A percentile compares a stretch with the other conserved stretches of the same genome.
These are phyloP conservation scores for Caracal caracal DNA, from an alignment of 2,113 vertebrate species.

Conservation along the genomic window DNA sequence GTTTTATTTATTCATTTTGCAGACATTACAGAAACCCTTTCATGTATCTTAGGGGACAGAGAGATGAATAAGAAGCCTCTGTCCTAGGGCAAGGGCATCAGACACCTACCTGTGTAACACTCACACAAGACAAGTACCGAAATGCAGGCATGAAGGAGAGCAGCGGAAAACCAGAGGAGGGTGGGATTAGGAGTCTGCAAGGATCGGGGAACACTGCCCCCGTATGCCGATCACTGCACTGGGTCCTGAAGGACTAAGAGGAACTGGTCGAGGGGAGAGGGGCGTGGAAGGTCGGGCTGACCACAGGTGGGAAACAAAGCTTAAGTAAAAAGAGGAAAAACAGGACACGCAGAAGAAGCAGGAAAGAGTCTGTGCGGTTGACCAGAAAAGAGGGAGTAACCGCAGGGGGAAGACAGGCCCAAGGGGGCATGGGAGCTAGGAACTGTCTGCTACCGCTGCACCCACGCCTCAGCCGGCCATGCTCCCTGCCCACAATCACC, in stretches of 20 bases:
- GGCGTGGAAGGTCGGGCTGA: neutral
- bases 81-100: neutral
- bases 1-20: slow-evolving; percentile 41
- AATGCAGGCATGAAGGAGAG: neutral
- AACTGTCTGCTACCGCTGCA: neutral
- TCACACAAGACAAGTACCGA: rapidly evolving
- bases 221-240: neutral
- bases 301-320: neutral
- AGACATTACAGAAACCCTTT: neutral
- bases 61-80: neutral
- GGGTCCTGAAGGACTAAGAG: neutral
- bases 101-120: too few relatives aligned
- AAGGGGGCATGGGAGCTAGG: neutral
- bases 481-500: neutral
- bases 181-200: neutral
- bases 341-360: neutral
- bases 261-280: neutral
- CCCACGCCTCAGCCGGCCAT: neutral
- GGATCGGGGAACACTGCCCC: neutral
- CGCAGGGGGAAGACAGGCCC: neutral
- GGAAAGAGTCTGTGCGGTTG: neutral
- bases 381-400: neutral
- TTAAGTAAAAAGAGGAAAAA: neutral
- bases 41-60: neutral
- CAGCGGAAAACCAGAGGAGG: neutral